phyloP scores from a whole-genome alignment of 2,797 vertebrate genomes.

The Microctenopoma lineatum region DNA sequence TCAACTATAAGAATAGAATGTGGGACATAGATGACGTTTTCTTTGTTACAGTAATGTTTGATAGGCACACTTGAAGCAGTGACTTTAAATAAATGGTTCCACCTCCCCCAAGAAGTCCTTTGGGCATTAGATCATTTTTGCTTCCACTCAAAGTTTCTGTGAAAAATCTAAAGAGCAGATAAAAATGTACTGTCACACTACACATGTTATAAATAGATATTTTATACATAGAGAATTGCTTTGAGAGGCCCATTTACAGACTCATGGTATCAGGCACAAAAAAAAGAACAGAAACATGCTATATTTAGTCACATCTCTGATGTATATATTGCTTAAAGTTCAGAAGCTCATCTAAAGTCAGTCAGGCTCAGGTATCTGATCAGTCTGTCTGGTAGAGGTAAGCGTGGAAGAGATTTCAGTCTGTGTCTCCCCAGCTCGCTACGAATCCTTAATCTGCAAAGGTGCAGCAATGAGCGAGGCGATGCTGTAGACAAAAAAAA shows the following conservation, averaged over 20 bases:
- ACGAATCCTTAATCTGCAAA: conserved; percentile 90
- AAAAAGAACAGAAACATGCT: conserved; percentile 50
- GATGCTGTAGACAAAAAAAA: conserved; percentile 80
- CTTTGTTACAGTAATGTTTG: conserved; percentile 65
- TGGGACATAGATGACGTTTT: conserved; percentile 51
- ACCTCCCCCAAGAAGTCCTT: conserved; percentile 56
- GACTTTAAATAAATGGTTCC: conserved; percentile 76
- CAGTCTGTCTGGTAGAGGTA: conserved; percentile 90
- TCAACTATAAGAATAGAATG: conserved; percentile 58
- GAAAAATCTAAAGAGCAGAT: conserved; percentile 42
- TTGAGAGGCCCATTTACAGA: conserved; percentile 50
- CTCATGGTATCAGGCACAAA: conserved; percentile 30
- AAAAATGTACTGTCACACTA: conserved; percentile 49
- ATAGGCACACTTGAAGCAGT: conserved; percentile 63
- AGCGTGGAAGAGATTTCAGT: conserved; percentile 82
- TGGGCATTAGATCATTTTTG: conserved; percentile 58
- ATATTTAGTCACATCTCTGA: conserved; percentile 56
- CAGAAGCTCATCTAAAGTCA: conserved; percentile 46
- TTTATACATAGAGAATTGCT: conserved; percentile 51
- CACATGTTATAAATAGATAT: conserved; percentile 67
- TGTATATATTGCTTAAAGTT: conserved; percentile 30
- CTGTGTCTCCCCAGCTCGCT: conserved; percentile 86
- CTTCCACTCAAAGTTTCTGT: conserved; percentile 20
- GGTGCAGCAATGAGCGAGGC: conserved; percentile 90
- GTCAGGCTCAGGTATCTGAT: conserved; percentile 83